These are phyloP conservation scores for Mirza zaza DNA, from an alignment of 2,113 vertebrate species.

Conservation along the genomic window DNA sequence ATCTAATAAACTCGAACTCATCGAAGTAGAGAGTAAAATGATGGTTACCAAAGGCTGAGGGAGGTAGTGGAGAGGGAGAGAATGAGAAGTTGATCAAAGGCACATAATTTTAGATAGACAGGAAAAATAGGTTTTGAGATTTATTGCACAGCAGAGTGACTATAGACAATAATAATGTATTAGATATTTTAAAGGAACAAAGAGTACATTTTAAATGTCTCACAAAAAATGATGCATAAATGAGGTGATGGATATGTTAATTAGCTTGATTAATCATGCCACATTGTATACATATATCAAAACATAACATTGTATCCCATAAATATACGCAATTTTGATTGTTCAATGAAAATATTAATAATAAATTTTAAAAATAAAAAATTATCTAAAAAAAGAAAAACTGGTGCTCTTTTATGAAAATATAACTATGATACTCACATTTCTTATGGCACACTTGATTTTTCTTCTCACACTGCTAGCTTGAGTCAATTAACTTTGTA, in stretches of 20 bases:
- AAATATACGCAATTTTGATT: not conserved
- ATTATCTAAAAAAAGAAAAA: not conserved
- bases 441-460: not conserved
- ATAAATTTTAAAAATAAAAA: not conserved
- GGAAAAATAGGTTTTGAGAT: not conserved
- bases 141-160: not conserved
- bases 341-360: not conserved
- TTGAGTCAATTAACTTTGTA: conserved; percentile 32
- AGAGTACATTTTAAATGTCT: not conserved
- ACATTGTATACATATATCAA: not conserved
- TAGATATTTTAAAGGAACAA: not conserved
- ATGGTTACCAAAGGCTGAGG: not conserved
- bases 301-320: not conserved
- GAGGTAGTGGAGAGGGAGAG: not conserved
- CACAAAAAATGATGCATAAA: not conserved
- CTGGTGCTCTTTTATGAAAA: conserved; percentile 13
- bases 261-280: not conserved
- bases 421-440: not conserved
- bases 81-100: not conserved
- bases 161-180: not conserved
- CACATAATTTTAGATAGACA: not conserved
- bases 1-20: not conserved
- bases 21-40: not conserved
- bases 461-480: not conserved
- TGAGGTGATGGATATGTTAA: not conserved